Percentiles rank a stretch among this genome's conserved stretches.
These are phyloP conservation scores for Marisa cornuarietis DNA, from an alignment of 1,140 invertebrate species.

Conservation along the genomic window DNA sequence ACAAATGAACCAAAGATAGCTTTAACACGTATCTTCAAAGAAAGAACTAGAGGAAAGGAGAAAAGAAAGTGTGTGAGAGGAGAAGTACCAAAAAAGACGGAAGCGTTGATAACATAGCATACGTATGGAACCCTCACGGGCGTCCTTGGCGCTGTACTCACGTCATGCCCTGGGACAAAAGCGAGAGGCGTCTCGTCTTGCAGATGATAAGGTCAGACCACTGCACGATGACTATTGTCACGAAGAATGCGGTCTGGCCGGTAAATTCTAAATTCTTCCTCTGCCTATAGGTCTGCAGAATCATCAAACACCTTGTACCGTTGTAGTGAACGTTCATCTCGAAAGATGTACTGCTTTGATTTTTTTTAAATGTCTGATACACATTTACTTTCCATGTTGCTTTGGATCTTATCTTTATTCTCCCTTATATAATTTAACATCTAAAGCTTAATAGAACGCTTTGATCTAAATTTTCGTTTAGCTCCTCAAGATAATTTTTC, in stretches of 20 bases:
- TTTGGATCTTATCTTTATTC: too few relatives aligned
- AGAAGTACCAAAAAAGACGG: not conserved
- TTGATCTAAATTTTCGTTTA: too few relatives aligned
- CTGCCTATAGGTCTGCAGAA: constrained; percentile 86
- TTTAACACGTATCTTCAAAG: not conserved
- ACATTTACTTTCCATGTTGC: too few relatives aligned
- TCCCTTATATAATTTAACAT: too few relatives aligned
- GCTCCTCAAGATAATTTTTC: not conserved
- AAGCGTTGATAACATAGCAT: too few relatives aligned
- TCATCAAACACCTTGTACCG: too few relatives aligned
- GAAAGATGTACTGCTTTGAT: too few relatives aligned
- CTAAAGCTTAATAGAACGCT: too few relatives aligned
- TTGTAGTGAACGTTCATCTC: too few relatives aligned
- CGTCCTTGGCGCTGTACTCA: constrained; percentile 50
- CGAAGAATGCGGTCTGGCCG: constrained; percentile 98
- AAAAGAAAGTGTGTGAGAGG: not conserved
- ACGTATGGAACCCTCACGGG: too few relatives aligned
- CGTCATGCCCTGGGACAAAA: constrained; percentile 97
- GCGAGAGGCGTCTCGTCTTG: constrained; percentile 95
- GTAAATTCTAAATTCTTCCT: constrained; percentile 95
- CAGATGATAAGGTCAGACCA: constrained; percentile 99
- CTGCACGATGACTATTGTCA: constrained; percentile 97
- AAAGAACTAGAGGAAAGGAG: not conserved
- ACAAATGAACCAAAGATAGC: constrained; percentile 5
- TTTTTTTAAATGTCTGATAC: too few relatives aligned